Percentiles rank a stretch among this genome's conserved stretches.
These are phyloP conservation scores for Chondrosia reniformis DNA, from an alignment of 37 sponge, comb jelly and placozoan genomes.

Conservation along the genomic window DNA sequence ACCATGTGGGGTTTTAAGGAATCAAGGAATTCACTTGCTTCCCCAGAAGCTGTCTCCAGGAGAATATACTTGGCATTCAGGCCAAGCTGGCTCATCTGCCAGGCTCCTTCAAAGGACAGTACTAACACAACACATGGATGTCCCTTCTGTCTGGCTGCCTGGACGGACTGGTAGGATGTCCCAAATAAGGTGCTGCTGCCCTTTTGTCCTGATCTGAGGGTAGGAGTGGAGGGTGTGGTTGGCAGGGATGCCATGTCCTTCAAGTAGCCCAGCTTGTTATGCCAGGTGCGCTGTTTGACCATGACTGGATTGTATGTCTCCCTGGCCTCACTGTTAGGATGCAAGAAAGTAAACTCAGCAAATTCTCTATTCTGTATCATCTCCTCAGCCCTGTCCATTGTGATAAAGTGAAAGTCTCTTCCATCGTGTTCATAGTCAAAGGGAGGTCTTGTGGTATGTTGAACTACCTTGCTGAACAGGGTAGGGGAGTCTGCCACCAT, in stretches of 20 bases:
- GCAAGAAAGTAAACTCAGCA: conserved; percentile 37
- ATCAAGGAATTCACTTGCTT: background rate
- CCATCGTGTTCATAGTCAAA: conserved; percentile 51
- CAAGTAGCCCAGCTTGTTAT: background rate
- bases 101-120: conserved; percentile 48
- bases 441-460: conserved; percentile 67
- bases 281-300: background rate
- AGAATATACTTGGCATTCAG: conserved; percentile 27
- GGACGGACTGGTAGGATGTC: conserved; percentile 38
- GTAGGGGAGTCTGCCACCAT: conserved; percentile 50
- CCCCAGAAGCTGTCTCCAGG: background rate
- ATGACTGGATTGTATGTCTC: background rate
- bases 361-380: conserved; percentile 45
- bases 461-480: conserved; percentile 43
- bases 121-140: conserved; percentile 59
- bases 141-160: conserved; percentile 34
- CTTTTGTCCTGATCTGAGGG: background rate
- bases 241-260: background rate
- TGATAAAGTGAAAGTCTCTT: conserved; percentile 66
- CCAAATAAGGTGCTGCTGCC: conserved; percentile 47
- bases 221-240: background rate
- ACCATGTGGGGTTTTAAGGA: background rate
- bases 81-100: conserved; percentile 42
- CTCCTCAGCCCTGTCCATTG: conserved; percentile 22
- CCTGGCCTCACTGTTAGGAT: background rate